A percentile compares a stretch with the other conserved stretches of the same genome.
phyloP scores from a whole-genome alignment of 2,888 invertebrate genomes.

The Syrista parreyssii region DNA sequence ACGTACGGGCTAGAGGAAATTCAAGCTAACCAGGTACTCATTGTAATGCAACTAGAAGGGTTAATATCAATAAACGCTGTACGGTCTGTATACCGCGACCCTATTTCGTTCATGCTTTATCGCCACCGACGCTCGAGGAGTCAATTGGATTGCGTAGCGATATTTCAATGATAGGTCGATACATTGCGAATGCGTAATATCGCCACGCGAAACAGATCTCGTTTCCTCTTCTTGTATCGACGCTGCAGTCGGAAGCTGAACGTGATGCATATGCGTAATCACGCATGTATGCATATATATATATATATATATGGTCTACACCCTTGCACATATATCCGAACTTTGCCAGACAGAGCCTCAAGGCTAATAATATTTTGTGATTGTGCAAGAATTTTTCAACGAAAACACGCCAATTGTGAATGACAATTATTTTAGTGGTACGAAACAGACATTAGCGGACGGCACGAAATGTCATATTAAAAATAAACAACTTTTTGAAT shows the following conservation, averaged over 20 bases:
- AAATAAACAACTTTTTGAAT: neutral
- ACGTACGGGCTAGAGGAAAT: neutral
- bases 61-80: neutral
- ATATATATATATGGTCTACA: conserved; percentile 10
- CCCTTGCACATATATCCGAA: conserved; percentile 1
- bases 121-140: too few relatives aligned
- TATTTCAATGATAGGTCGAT: too few relatives aligned
- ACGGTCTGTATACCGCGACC: neutral
- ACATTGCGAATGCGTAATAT: neutral
- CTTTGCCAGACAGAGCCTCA: neutral
- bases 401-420: neutral
- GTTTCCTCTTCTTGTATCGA: conserved; percentile 4
- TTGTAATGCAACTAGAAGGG: neutral
- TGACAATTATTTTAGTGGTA: neutral
- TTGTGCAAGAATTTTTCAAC: neutral
- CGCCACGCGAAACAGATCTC: neutral
- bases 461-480: neutral
- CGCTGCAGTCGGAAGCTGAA: neutral
- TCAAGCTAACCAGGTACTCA: neutral
- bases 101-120: neutral
- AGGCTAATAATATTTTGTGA: neutral
- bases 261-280: conserved; percentile 1
- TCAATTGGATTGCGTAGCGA: too few relatives aligned
- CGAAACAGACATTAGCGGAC: neutral
- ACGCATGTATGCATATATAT: conserved; percentile 2